Evolutionary conservation across 2,113 vertebrate species (phyloP).

Genomic region (Peromyscus californicus): DNA sequence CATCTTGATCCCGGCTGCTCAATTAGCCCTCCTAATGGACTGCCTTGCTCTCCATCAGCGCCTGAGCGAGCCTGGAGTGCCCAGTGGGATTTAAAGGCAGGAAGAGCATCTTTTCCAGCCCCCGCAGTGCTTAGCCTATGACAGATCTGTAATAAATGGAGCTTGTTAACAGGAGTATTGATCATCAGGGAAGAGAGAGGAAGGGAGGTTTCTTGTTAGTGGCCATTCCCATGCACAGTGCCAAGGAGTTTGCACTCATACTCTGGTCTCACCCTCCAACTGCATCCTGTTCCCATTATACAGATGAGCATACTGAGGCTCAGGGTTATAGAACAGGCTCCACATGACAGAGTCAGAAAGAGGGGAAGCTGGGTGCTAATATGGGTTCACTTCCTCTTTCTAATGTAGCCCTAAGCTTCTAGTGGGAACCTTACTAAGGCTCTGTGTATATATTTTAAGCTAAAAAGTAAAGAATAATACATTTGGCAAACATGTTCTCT

Average conservation of each 20-base stretch:
- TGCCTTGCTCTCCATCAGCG: slow-evolving; percentile 51
- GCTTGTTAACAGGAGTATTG: neutral
- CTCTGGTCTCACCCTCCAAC: neutral
- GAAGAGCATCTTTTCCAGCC: slow-evolving; percentile 56
- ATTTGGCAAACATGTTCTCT: neutral
- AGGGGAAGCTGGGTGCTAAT: neutral
- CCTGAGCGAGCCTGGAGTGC: neutral
- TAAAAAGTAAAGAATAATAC: neutral
- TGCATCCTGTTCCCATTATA: neutral
- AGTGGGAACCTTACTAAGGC: neutral
- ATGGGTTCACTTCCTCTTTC: neutral
- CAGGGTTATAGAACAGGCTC: neutral
- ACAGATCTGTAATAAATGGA: slow-evolving; percentile 34
- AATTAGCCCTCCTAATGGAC: slow-evolving; percentile 70
- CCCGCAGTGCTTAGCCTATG: neutral
- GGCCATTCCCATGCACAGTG: neutral
- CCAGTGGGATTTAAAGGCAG: slow-evolving; percentile 60
- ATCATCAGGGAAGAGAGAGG: neutral
- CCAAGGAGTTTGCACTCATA: neutral
- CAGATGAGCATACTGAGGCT: slow-evolving; percentile 14
- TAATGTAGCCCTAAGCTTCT: neutral
- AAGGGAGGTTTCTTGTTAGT: accelerated
- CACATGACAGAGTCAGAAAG: neutral
- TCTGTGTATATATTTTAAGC: neutral
- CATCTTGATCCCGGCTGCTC: slow-evolving; percentile 8